Conservation (phyloP, 37 sponge, comb jelly and placozoan genomes). For the Eunapius fragilis region DNA sequence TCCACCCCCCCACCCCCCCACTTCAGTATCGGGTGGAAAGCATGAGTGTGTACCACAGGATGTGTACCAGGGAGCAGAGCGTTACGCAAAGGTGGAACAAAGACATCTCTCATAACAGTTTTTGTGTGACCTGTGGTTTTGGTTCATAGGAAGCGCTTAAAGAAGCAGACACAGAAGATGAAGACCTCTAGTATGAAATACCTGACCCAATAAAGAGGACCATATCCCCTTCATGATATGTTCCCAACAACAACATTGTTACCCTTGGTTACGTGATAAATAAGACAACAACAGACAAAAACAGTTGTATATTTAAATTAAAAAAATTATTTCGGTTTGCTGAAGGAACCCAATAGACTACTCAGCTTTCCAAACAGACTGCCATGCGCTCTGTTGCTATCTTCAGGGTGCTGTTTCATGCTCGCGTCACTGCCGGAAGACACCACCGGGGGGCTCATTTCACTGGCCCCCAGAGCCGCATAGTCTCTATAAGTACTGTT, state of each 20-base stretch:
- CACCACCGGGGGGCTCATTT: neutral
- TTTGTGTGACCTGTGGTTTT: neutral
- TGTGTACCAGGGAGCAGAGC: slow-evolving; percentile 39
- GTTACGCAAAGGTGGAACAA: slow-evolving; percentile 57
- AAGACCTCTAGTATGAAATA: slow-evolving; percentile 12
- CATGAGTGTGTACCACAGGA: slow-evolving; percentile 78
- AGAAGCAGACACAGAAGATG: slow-evolving; percentile 78
- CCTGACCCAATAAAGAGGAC: neutral
- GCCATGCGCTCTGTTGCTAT: neutral
- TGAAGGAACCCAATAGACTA: slow-evolving; percentile 33
- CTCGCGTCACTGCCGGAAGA: neutral
- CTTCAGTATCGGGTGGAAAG: slow-evolving; percentile 62
- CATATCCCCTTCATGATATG: neutral
- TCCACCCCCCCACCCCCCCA: too few species aligned
- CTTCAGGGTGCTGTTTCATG: slow-evolving; percentile 9
- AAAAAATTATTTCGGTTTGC: neutral
- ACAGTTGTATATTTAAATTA: neutral
- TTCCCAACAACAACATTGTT: neutral
- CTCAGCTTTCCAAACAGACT: slow-evolving; percentile 46
- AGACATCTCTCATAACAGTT: too few species aligned
- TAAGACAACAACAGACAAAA: neutral
- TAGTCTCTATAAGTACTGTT: slow-evolving; percentile 47
- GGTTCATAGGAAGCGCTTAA: slow-evolving; percentile 51
- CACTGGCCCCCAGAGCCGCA: neutral
- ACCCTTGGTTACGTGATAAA: neutral